A percentile compares a stretch with the other conserved stretches of the same genome.
Conservation (phyloP, 2,797 vertebrate genomes). For the Channallabes apus region DNA sequence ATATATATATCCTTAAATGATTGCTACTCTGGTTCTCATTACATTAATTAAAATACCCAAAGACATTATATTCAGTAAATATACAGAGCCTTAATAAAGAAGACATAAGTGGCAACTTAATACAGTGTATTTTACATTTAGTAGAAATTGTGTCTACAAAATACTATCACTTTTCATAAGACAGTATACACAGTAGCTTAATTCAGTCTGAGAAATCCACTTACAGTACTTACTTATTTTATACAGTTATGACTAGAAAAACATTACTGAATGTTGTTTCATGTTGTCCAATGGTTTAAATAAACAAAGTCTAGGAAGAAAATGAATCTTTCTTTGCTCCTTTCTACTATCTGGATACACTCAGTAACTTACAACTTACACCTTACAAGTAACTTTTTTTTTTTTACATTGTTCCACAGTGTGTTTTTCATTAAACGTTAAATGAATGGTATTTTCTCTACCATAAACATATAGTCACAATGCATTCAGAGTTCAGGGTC, state of each 20-base stretch:
- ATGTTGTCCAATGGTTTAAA: neutral
- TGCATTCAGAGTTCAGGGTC: neutral
- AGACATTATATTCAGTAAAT: neutral
- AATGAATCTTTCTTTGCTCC: too few species aligned
- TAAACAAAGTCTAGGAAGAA: neutral
- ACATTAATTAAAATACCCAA: neutral
- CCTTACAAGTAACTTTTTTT: too few species aligned
- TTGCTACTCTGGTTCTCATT: neutral
- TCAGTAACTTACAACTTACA: too few species aligned
- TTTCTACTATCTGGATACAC: too few species aligned
- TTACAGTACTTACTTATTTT: neutral
- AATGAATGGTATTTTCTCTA: neutral
- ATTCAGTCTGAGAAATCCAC: neutral
- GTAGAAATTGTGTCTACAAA: neutral
- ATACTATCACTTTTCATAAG: neutral
- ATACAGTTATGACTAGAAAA: neutral
- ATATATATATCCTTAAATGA: neutral
- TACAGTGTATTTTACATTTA: neutral
- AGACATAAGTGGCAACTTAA: neutral
- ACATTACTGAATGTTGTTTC: neutral
- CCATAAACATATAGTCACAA: neutral
- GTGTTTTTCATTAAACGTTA: neutral
- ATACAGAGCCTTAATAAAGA: neutral
- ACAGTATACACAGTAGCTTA: neutral
- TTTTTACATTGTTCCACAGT: neutral